A percentile compares a stretch with the other conserved stretches of the same genome.
Evolutionary conservation across 2,888 invertebrate species (phyloP).

Genomic region (Resseliella maxima): DNA sequence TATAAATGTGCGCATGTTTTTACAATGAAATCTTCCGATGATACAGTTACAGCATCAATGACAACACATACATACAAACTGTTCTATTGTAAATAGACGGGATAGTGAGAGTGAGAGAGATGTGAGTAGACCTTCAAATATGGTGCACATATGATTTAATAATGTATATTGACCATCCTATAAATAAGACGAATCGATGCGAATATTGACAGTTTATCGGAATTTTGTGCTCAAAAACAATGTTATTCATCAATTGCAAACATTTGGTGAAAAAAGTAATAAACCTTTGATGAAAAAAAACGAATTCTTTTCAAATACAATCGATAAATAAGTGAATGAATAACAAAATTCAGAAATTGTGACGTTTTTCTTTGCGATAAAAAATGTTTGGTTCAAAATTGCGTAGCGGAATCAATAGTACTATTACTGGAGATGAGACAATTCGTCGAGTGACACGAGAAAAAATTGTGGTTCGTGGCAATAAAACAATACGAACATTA

Average conservation of each 20-base stretch:
- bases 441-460: slow-evolving; percentile 67
- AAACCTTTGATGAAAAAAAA: background rate
- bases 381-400: slow-evolving; percentile 56
- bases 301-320: background rate
- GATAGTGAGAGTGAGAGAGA: background rate
- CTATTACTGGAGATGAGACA: slow-evolving; percentile 63
- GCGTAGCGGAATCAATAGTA: slow-evolving; percentile 58
- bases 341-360: background rate
- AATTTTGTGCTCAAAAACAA: background rate
- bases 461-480: slow-evolving; percentile 67
- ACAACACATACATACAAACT: background rate
- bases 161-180: background rate
- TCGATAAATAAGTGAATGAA: background rate
- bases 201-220: slow-evolving; percentile 42
- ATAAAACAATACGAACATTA: slow-evolving; percentile 67
- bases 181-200: slow-evolving; percentile 20
- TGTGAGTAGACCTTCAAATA: background rate
- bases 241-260: background rate
- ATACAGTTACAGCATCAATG: background rate
- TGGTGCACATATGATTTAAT: background rate
- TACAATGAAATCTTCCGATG: background rate
- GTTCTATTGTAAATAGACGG: background rate
- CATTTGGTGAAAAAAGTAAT: background rate
- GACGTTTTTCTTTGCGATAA: background rate
- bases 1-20: slow-evolving; percentile 52